Conservation (phyloP, 2,888 invertebrate genomes). For the Danaus chrysippus region DNA sequence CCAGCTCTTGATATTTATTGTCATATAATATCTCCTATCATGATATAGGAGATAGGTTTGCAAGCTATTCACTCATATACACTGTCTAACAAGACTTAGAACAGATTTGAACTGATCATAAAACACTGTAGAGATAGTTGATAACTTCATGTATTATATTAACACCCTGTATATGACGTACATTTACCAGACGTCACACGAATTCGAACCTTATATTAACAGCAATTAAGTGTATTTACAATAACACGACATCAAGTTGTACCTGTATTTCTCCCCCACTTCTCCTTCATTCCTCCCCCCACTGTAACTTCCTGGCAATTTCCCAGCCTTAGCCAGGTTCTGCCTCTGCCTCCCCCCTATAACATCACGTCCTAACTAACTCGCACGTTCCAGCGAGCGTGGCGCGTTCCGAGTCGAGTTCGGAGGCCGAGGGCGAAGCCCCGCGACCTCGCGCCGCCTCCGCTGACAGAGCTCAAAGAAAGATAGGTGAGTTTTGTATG, state of each 20-base stretch:
- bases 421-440: slow-evolving; percentile 81
- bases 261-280: no score
- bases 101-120: background rate
- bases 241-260: no score
- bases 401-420: slow-evolving; percentile 89
- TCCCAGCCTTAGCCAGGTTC: no score
- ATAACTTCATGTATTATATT: background rate
- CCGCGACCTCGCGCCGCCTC: slow-evolving; percentile 82
- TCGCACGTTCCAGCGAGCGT: slow-evolving; percentile 78
- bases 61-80: no score
- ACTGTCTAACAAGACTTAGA: no score
- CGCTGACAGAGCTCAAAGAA: slow-evolving; percentile 73
- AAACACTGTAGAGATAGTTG: background rate
- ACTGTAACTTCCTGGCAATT: no score
- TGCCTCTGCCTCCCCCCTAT: no score
- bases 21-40: no score
- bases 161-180: background rate
- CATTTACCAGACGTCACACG: no score
- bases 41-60: no score
- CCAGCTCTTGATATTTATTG: no score
- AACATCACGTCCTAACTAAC: slow-evolving; percentile 8
- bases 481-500: slow-evolving; percentile 58
- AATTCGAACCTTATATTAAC: background rate
- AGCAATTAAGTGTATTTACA: background rate
- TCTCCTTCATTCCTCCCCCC: no score